Evolutionary conservation across 2,888 invertebrate genomes (phyloP).

Genomic region (Polyploca ridens): DNA sequence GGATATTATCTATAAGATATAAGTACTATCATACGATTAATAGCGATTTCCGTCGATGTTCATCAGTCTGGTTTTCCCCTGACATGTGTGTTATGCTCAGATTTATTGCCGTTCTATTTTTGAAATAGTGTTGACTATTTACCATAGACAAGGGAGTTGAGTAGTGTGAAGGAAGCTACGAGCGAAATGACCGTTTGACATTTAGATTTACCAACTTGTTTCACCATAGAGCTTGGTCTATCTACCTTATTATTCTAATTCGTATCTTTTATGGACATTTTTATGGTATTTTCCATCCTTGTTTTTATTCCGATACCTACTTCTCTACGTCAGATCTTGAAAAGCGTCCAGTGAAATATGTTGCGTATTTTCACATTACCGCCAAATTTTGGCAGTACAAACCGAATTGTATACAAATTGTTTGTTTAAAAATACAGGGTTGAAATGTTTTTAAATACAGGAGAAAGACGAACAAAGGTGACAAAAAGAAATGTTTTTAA

Average conservation of each 20-base stretch:
- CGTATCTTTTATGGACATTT: background rate
- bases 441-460: conserved; percentile 43
- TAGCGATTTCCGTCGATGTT: background rate
- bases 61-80: background rate
- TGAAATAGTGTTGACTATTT: background rate
- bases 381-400: conserved; percentile 47
- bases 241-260: background rate
- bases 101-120: background rate
- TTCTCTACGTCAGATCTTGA: conserved; percentile 23
- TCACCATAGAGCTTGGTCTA: background rate
- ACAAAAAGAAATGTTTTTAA: conserved; percentile 36
- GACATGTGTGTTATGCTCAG: background rate
- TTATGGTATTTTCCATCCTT: background rate
- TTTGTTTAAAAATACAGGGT: conserved; percentile 54
- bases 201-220: background rate
- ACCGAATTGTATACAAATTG: conserved; percentile 40
- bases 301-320: background rate
- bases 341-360: conserved; percentile 31
- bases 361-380: conserved; percentile 26
- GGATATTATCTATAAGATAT: background rate
- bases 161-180: background rate
- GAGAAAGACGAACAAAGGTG: conserved; percentile 51
- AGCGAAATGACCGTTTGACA: conserved; percentile 6
- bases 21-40: background rate
- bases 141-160: background rate